Evolutionary conservation across 2,797 vertebrate genomes (phyloP), one percentile per base, ranked within the genome.

Genomic region (Sibirionetta formosa): DNA sequence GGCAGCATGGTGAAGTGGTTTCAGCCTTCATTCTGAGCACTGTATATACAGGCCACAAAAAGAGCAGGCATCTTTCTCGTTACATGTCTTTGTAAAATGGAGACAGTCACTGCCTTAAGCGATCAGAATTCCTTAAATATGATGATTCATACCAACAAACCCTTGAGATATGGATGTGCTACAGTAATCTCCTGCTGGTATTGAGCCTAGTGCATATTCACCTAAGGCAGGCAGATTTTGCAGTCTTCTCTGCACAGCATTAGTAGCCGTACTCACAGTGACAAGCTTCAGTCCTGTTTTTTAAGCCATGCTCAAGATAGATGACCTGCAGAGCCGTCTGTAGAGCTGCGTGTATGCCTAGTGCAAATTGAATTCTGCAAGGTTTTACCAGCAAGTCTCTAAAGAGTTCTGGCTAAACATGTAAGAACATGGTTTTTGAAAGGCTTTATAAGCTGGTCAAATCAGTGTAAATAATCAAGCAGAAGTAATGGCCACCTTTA

Each of bases 31-130:
- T 16, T 35, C 26, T 3, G 1, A 27, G 5, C 5, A 7, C 19
- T 24, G n/a, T 0, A 0, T 7, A 8, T 4, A 2, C 0, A 2
- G 8, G 51, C 23, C 58, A 6, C 6, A 35, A 56, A 54, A 72
- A 48, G 9, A 50, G 14, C 13, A 22, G 4, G 1, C 7, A 42
- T 7, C 42, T 53, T n/a, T 33, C 22, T 44, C 35, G 14, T 20
- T 83, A 29, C 2, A 2, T 19, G 44, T 77, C 60, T 19, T n/a
- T 40, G 14, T 35, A 75, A 46, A 78, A 51, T 1, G 5, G 10
- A 1, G 11, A 29, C 16, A 70, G 18, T 11, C 81, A 53, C 46
- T 36, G 56, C 40, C 29, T 53, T 40, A 63, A 63, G 14, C 4
- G 22, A 7, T 36, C 36, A 64, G 44, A 15, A 80, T 10, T 11